Percentiles rank a stretch among this genome's conserved stretches.
These are phyloP conservation scores for Trinorchestia longiramus DNA, from an alignment of 1,140 invertebrate species.

Conservation along the genomic window DNA sequence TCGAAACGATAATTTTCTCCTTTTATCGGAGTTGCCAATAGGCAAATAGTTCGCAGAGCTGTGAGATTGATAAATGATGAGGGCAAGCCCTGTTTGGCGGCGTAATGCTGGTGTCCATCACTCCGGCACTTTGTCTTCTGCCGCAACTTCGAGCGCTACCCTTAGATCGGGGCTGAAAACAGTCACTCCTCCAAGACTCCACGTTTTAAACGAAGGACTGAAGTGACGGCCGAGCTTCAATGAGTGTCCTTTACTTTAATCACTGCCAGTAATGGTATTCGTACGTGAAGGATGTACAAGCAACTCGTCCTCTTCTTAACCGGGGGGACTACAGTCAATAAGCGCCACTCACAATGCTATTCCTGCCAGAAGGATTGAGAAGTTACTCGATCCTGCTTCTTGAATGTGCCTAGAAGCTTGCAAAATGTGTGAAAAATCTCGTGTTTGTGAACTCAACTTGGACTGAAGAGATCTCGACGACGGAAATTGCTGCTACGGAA, in stretches of 20 bases:
- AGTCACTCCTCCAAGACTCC: background rate
- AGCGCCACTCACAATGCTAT: background rate
- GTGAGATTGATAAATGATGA: background rate
- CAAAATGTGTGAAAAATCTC: background rate
- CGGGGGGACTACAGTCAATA: no score
- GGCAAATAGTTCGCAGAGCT: background rate
- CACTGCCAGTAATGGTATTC: background rate
- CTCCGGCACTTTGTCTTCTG: conserved; percentile 9
- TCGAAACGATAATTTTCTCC: background rate
- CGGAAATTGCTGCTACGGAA: background rate
- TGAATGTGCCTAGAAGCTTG: background rate
- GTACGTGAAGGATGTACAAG: background rate
- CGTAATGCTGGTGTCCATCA: conserved; percentile 29
- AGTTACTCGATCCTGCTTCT: background rate
- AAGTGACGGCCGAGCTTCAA: background rate
- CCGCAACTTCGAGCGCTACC: background rate
- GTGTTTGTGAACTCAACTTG: background rate
- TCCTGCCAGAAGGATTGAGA: background rate
- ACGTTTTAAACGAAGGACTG: background rate
- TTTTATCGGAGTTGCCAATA: background rate
- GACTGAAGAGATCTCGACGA: background rate
- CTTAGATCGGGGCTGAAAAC: background rate
- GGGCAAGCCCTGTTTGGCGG: background rate
- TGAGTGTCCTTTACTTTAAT: background rate
- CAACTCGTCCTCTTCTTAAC: background rate